These are phyloP conservation scores for Cottoperca gobio DNA, from an alignment of 2,797 vertebrate species.

Conservation along the genomic window DNA sequence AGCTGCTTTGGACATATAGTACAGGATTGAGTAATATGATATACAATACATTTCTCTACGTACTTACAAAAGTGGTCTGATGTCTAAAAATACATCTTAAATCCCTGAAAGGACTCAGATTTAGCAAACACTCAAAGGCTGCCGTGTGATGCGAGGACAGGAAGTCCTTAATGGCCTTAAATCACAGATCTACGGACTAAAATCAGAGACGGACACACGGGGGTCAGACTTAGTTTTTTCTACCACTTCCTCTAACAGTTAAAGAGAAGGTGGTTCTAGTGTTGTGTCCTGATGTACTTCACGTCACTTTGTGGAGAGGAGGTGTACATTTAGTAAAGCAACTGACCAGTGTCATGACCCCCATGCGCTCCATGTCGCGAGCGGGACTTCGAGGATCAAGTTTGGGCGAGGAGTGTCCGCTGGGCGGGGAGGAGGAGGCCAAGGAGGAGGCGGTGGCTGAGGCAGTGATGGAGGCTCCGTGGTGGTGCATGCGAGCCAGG, in stretches of 20 bases:
- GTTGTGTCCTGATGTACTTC: not conserved
- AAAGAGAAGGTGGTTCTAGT: not conserved
- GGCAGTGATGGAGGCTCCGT: slow-evolving; percentile 94
- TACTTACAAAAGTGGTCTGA: not conserved
- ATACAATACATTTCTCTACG: not conserved
- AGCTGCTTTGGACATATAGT: not conserved
- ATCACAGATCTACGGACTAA: not conserved
- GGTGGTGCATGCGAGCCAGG: slow-evolving; percentile 94
- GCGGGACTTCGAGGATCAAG: slow-evolving; percentile 95
- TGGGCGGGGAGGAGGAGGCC: slow-evolving; percentile 97
- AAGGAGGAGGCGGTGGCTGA: slow-evolving; percentile 96
- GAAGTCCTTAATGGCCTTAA: slow-evolving; percentile 9
- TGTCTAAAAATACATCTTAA: not conserved
- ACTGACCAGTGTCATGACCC: slow-evolving; percentile 96
- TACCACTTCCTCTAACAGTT: not conserved
- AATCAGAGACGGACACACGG: not conserved
- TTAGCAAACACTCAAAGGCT: not conserved
- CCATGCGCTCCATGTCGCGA: slow-evolving; percentile 98
- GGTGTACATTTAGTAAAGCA: not conserved
- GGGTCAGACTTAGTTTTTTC: too few relatives aligned
- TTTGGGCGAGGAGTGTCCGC: slow-evolving; percentile 97
- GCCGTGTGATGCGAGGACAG: not conserved
- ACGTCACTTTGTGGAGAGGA: not conserved
- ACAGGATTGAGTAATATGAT: not conserved
- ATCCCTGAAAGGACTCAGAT: not conserved